phyloP scores from a whole-genome alignment of 2,113 vertebrate species.

The Ascaphus truei region DNA sequence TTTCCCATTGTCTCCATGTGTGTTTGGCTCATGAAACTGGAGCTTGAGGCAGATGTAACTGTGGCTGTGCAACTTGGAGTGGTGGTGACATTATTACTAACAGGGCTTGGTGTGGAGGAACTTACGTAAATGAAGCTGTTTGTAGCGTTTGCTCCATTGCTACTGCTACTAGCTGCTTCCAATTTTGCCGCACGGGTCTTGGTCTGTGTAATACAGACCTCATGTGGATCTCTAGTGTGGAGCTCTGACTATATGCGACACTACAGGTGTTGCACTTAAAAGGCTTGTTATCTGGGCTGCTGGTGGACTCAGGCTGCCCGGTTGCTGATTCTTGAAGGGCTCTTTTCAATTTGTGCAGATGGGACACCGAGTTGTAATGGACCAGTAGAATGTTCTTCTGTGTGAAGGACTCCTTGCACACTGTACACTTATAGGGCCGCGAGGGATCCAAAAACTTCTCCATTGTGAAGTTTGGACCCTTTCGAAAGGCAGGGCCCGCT shows the following conservation, averaged over 20 bases:
- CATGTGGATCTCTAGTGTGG: constrained; percentile 97
- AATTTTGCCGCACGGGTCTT: constrained; percentile 96
- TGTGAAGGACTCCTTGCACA: constrained; percentile 98
- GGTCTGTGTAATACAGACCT: constrained; percentile 94
- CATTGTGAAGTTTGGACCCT: constrained; percentile 98
- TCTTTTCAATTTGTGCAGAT: constrained; percentile 94
- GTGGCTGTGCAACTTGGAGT: constrained; percentile 71
- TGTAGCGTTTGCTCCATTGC: constrained; percentile 57
- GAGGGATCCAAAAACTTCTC: constrained; percentile 97
- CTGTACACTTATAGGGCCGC: constrained; percentile 96
- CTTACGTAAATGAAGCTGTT: constrained; percentile 57
- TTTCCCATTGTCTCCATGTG: constrained; percentile 66
- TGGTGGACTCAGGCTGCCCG: constrained; percentile 90
- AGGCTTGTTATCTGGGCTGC: constrained; percentile 96
- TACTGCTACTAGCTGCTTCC: constrained; percentile 82
- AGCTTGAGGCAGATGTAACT: constrained; percentile 57
- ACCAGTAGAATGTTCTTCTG: constrained; percentile 97
- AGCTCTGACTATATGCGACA: constrained; percentile 97
- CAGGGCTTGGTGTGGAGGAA: constrained; percentile 77
- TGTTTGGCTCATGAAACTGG: constrained; percentile 70
- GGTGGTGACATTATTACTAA: constrained; percentile 64
- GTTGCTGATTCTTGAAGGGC: constrained; percentile 95
- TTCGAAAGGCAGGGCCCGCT: constrained; percentile 91
- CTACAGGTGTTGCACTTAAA: constrained; percentile 98
- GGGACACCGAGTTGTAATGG: constrained; percentile 97